phyloP scores from a whole-genome alignment of 2,113 vertebrate genomes.

The Cryptoleucopteryx plumbea region DNA sequence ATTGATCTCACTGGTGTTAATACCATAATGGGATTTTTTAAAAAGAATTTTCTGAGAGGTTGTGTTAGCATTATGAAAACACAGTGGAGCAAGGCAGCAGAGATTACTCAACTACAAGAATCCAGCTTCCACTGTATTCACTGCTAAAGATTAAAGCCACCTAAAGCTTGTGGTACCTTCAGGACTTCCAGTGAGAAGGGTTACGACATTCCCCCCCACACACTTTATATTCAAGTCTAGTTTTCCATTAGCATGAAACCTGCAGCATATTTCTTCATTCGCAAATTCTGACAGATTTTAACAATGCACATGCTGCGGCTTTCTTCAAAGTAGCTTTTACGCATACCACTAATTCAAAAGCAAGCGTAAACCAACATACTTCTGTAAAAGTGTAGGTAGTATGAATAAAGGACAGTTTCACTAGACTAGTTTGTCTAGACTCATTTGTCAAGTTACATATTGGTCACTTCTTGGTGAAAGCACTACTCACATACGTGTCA shows the following conservation, averaged over 20 bases:
- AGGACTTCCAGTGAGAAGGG: not conserved
- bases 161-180: not conserved
- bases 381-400: not conserved
- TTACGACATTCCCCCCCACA: rapidly evolving
- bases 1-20: not conserved
- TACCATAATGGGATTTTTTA: not conserved
- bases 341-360: not conserved
- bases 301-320: not conserved
- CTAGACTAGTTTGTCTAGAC: not conserved
- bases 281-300: not conserved
- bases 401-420: not conserved
- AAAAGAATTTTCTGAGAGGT: not conserved
- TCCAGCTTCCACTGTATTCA: not conserved
- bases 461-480: not conserved
- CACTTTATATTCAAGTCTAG: not conserved
- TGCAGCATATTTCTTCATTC: not conserved
- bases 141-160: not conserved
- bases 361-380: not conserved
- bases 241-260: not conserved
- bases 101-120: not conserved
- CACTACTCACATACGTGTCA: not conserved
- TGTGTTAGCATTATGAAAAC: not conserved
- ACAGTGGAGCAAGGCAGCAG: not conserved
- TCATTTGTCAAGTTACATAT: not conserved
- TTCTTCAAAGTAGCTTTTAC: not conserved